phyloP scores from a whole-genome alignment of 2,888 invertebrate species.

The Xanthia togata region DNA sequence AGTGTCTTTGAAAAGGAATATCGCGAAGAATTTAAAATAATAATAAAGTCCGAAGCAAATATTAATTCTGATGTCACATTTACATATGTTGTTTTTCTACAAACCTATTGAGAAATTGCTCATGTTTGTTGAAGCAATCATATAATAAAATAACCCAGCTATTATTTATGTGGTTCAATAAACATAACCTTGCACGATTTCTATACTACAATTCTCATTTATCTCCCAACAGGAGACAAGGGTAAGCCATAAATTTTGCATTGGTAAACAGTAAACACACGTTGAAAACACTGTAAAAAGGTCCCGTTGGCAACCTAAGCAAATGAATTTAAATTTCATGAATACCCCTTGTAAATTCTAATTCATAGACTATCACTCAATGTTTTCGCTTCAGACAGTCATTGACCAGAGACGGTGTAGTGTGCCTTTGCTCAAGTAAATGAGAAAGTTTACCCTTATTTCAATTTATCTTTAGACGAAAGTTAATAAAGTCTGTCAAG shows the following conservation, averaged over 20 bases:
- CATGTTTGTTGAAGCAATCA: conserved; percentile 10
- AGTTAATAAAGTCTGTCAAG: conserved; percentile 38
- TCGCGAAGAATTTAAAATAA: conserved; percentile 21
- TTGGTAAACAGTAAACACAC: conserved; percentile 40
- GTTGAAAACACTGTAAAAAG: conserved; percentile 35
- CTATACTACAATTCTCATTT: conserved; percentile 31
- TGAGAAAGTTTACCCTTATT: conserved; percentile 33
- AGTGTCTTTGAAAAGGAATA: conserved; percentile 1
- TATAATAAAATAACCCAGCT: conserved; percentile 25
- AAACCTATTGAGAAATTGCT: conserved; percentile 10
- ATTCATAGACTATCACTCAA: conserved; percentile 38
- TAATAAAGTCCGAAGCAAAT: conserved; percentile 44
- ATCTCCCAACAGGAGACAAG: conserved; percentile 38
- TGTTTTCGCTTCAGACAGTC: conserved; percentile 57
- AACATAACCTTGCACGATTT: conserved; percentile 25
- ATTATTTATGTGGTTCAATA: conserved; percentile 3
- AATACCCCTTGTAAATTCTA: conserved; percentile 36
- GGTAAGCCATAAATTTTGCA: conserved; percentile 45
- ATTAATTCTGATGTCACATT: conserved; percentile 40
- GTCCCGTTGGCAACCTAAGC: conserved; percentile 23
- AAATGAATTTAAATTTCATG: conserved; percentile 45
- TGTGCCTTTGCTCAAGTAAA: conserved; percentile 41
- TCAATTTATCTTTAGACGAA: conserved; percentile 37
- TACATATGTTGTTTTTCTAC: conserved; percentile 37
- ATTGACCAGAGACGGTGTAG: conserved; percentile 48